These are phyloP conservation scores for Pituophis catenifer DNA, from an alignment of 2,113 vertebrate genomes.

Conservation along the genomic window DNA sequence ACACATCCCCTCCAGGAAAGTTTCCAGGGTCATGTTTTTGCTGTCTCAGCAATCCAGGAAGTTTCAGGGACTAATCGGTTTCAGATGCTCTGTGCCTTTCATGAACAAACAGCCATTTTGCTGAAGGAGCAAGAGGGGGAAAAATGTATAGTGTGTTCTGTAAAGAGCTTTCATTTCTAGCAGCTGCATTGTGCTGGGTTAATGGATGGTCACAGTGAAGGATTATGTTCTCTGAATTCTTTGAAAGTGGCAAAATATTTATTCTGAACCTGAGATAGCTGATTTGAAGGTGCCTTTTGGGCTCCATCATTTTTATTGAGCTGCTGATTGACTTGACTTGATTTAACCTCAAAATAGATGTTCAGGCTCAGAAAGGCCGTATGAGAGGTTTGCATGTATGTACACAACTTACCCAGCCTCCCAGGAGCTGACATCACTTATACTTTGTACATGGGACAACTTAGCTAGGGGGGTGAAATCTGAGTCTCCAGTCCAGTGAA, in stretches of 20 bases:
- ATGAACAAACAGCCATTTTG: constrained; percentile 60
- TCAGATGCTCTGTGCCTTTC: constrained; percentile 65
- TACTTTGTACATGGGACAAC: constrained; percentile 18
- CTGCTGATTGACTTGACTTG: constrained; percentile 14
- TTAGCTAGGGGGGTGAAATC: constrained; percentile 32
- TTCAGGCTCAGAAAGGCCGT: constrained; percentile 20
- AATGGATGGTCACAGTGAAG: constrained; percentile 43
- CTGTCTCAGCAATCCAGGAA: constrained; percentile 62
- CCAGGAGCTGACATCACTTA: constrained; percentile 37
- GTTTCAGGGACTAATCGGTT: constrained; percentile 60
- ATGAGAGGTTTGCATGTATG: constrained; percentile 37
- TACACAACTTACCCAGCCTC: constrained; percentile 40
- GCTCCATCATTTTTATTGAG: constrained; percentile 49
- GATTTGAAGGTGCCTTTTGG: constrained; percentile 38
- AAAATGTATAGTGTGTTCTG: constrained; percentile 20
- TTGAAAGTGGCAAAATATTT: constrained; percentile 44
- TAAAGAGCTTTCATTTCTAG: constrained; percentile 53
- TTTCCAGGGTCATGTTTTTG: constrained; percentile 65
- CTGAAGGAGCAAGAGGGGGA: constrained; percentile 17
- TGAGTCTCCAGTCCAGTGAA: constrained; percentile 15
- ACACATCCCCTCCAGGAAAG: constrained; percentile 55
- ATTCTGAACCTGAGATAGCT: constrained; percentile 41
- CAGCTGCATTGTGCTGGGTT: constrained; percentile 55
- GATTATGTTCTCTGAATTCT: constrained; percentile 36
- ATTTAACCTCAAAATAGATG: constrained; percentile 45